Conservation (phyloP, 2,113 vertebrate genomes). For the Percopsis transmontana region DNA sequence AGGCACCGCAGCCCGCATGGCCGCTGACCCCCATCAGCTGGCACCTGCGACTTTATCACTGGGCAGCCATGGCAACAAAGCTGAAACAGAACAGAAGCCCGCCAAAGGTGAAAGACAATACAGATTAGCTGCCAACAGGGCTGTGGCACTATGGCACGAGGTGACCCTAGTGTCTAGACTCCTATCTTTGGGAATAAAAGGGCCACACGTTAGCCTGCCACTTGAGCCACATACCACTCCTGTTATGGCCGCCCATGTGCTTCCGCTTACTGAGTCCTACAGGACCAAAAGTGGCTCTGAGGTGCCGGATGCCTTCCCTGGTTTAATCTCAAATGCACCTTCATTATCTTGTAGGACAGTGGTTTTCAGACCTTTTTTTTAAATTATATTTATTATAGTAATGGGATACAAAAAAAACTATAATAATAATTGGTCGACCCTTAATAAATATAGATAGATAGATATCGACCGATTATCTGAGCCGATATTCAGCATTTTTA, state of each 20-base stretch:
- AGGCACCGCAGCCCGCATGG: not conserved
- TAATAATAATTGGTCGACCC: too few species aligned
- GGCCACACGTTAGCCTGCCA: slow-evolving; percentile 49
- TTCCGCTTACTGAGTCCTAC: slow-evolving; percentile 16
- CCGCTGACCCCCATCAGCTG: slow-evolving; percentile 30
- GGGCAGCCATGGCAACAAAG: slow-evolving; percentile 46
- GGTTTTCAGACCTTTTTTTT: not conserved
- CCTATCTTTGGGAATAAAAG: slow-evolving; percentile 41
- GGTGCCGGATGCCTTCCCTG: slow-evolving; percentile 1
- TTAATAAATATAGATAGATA: too few species aligned
- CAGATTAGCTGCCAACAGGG: slow-evolving; percentile 15
- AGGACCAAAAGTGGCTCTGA: slow-evolving; percentile 23
- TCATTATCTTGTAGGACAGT: not conserved
- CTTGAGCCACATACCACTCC: slow-evolving; percentile 40
- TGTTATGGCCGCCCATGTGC: slow-evolving; percentile 15
- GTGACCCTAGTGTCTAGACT: slow-evolving; percentile 37
- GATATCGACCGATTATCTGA: too few species aligned
- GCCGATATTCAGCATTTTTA: too few species aligned
- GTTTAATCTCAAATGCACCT: not conserved
- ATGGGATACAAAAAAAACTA: too few species aligned
- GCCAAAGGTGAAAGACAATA: slow-evolving; percentile 57
- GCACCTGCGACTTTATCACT: slow-evolving; percentile 38
- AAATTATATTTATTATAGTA: too few species aligned
- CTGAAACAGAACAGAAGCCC: slow-evolving; percentile 28
- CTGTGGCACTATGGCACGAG: slow-evolving; percentile 7